These are phyloP conservation scores for Chesias legatella DNA, from an alignment of 2,888 invertebrate species.

Conservation along the genomic window DNA sequence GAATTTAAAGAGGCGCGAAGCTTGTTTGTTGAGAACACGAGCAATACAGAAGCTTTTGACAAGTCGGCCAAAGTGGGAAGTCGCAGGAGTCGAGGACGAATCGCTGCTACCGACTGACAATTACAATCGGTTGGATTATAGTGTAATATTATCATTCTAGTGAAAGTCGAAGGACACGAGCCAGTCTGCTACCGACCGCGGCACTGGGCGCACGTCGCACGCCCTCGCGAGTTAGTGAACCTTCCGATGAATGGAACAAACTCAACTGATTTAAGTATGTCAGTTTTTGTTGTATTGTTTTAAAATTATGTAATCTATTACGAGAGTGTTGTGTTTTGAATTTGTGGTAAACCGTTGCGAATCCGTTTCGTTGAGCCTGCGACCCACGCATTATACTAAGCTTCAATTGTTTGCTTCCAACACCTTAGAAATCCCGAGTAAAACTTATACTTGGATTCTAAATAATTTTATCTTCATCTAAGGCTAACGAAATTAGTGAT, in stretches of 20 bases:
- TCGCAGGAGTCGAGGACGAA: conserved; percentile 15
- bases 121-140: conserved; percentile 36
- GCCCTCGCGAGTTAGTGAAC: conserved; percentile 26
- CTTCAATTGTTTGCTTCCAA: conserved; percentile 23
- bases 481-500: conserved; percentile 11
- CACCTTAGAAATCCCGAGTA: conserved; percentile 20
- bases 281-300: conserved; percentile 46
- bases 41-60: conserved; percentile 14
- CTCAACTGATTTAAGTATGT: conserved; percentile 67
- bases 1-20: background rate
- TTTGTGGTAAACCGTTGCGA: conserved; percentile 27
- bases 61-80: conserved; percentile 10
- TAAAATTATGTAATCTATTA: conserved; percentile 38
- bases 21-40: conserved; percentile 9
- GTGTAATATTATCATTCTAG: conserved; percentile 54
- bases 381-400: conserved; percentile 29
- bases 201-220: conserved; percentile 29
- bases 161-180: conserved; percentile 72
- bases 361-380: conserved; percentile 31
- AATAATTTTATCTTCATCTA: conserved; percentile 5
- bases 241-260: conserved; percentile 33
- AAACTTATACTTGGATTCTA: conserved; percentile 13
- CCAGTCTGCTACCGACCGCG: conserved; percentile 53
- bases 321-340: conserved; percentile 37
- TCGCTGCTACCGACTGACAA: conserved; percentile 8